Evolutionary conservation across 2,797 vertebrate genomes (phyloP), one percentile per base, ranked within the genome.

Genomic region (Lepus oiostolus): DNA sequence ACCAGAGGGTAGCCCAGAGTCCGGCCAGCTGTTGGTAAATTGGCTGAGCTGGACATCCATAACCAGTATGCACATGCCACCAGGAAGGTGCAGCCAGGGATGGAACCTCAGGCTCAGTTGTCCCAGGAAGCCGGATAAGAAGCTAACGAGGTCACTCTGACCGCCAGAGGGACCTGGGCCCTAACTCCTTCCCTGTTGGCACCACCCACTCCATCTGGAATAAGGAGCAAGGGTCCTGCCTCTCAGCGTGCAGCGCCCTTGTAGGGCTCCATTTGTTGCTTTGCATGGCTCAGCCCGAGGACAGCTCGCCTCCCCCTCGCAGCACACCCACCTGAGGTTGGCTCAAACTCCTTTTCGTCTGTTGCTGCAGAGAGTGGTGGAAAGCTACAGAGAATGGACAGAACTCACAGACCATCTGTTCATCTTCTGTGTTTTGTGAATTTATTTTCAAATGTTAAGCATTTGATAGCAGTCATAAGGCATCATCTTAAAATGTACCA

Each of bases 361-460:
- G 80, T 52, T 90, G 95, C 90, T 72, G 75, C 95, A 75, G 77
- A 89, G 93, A 87, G 82, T 87, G 88, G 88, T 93, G 92, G 96
- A 95, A 96, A 95, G 94, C 95, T 94, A 95, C 96, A 82, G 95
- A 97, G 96, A 88, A 93, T 9, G 91, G 19, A 94, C 97, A 95
- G 90, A 96, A 97, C 97, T 97, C 97, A 74, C 97, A 83, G 97
- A 96, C 98, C 97, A 97, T 97, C 96, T 97, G 97, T 98, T 97
- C 96, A 47, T 93, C 91, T 98, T 97, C 98, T 98, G 98, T 98
- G 96, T 92, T 95, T 97, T 94, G 97, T 95, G 97, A 94, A 94
- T 98, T 98, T 97, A 97, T 97, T 98, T 98, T 98, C 97, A 97
- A 98, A 97, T 98, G 98, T 97, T 93, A 97, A 98, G 98, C 98